These are phyloP conservation scores for Eulemur rubriventer DNA, from an alignment of 2,797 vertebrate genomes.

Conservation along the genomic window DNA sequence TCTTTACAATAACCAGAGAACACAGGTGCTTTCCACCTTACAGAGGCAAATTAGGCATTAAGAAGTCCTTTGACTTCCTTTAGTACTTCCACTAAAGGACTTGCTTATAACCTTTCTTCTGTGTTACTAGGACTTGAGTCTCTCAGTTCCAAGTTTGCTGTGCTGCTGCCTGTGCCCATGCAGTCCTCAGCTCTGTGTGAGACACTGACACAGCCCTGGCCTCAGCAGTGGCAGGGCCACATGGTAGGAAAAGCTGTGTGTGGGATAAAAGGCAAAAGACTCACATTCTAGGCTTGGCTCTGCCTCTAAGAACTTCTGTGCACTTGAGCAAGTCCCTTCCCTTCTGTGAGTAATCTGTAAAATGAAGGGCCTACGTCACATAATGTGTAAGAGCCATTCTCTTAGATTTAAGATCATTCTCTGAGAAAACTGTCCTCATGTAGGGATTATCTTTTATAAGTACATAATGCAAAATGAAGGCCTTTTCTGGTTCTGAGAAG, in stretches of 20 bases:
- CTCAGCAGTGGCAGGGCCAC: background rate
- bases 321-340: background rate
- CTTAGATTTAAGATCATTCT: background rate
- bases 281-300: background rate
- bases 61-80: background rate
- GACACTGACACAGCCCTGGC: background rate
- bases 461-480: background rate
- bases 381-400: background rate
- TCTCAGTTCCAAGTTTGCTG: background rate
- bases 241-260: background rate
- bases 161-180: background rate
- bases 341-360: background rate
- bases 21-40: background rate
- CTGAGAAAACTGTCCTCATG: background rate
- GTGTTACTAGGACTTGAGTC: background rate
- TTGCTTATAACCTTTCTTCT: background rate
- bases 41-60: background rate
- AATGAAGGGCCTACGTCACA: background rate
- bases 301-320: background rate
- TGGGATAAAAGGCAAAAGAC: background rate
- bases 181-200: background rate
- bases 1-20: background rate
- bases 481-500: background rate
- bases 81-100: background rate
- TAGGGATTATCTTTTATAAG: background rate